Conservation (phyloP, 2,888 invertebrate species). For the Torymus texanus region DNA sequence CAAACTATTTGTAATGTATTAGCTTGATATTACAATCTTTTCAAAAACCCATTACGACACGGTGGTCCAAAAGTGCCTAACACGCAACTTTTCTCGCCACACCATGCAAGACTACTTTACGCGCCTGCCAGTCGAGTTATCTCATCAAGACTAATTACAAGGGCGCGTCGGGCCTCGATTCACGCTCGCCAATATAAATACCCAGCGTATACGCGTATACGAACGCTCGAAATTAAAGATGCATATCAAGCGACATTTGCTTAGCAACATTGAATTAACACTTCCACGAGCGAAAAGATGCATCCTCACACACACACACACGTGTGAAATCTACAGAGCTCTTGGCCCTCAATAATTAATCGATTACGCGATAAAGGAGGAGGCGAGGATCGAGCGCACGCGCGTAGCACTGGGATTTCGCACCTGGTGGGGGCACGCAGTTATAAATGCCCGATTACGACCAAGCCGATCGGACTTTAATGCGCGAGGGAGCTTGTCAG, state of each 20-base stretch:
- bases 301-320: too few species aligned
- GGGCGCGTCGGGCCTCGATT: constrained; percentile 35
- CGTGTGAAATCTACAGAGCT: too few species aligned
- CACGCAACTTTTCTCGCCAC: neutral
- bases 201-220: neutral
- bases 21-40: too few species aligned
- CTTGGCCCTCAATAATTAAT: constrained; percentile 64
- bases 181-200: constrained; percentile 28
- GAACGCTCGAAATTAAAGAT: constrained; percentile 68
- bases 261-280: constrained; percentile 69
- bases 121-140: constrained; percentile 31
- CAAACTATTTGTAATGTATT: too few species aligned
- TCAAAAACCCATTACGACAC: neutral
- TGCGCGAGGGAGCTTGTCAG: constrained; percentile 57
- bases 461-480: constrained; percentile 45
- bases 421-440: constrained; percentile 51
- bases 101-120: too few species aligned
- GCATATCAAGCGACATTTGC: constrained; percentile 67
- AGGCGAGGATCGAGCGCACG: constrained; percentile 11
- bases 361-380: constrained; percentile 62
- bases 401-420: constrained; percentile 51
- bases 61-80: constrained; percentile 2
- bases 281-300: constrained; percentile 54
- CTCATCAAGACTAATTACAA: constrained; percentile 66
- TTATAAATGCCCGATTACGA: constrained; percentile 54